A percentile compares a stretch with the other conserved stretches of the same genome.
Conservation (phyloP, 2,797 vertebrate species). For the Liparis tanakae region DNA sequence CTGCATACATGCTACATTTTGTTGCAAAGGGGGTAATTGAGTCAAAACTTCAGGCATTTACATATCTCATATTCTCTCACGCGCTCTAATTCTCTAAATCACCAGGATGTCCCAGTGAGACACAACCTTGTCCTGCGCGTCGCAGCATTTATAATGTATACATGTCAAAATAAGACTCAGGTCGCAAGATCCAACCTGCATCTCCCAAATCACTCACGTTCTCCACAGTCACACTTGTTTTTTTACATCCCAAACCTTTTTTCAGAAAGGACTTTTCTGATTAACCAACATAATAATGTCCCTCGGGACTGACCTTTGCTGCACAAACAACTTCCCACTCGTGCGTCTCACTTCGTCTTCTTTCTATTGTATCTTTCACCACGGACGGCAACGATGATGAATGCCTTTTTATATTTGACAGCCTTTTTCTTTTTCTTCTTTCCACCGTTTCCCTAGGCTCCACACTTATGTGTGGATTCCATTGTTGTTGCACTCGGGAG, state of each 20-base stretch:
- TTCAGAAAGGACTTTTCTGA: slow-evolving; percentile 21
- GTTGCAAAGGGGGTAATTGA: not conserved
- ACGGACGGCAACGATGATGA: slow-evolving; percentile 37
- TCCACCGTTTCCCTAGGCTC: slow-evolving; percentile 26
- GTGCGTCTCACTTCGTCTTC: slow-evolving; percentile 28
- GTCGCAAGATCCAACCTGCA: slow-evolving; percentile 12
- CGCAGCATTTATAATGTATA: slow-evolving; percentile 32
- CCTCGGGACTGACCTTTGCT: slow-evolving; percentile 21
- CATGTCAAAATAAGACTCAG: slow-evolving; percentile 14
- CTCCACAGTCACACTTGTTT: slow-evolving; percentile 2
- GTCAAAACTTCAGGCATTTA: not conserved
- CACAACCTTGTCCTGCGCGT: slow-evolving; percentile 5
- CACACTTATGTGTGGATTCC: slow-evolving; percentile 24
- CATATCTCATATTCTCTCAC: not conserved
- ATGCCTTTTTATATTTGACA: slow-evolving; percentile 40
- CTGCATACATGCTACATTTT: not conserved
- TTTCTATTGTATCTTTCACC: slow-evolving; percentile 20
- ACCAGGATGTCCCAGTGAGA: too few relatives aligned
- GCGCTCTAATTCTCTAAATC: not conserved
- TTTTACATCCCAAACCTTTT: slow-evolving; percentile 10
- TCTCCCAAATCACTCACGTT: slow-evolving; percentile 21
- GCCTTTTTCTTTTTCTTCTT: slow-evolving; percentile 12
- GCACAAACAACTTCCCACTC: slow-evolving; percentile 33
- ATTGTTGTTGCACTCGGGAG: slow-evolving; percentile 27
- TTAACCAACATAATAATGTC: slow-evolving; percentile 16